Conservation (phyloP, 2,113 vertebrate species). For the Merops nubicus region DNA sequence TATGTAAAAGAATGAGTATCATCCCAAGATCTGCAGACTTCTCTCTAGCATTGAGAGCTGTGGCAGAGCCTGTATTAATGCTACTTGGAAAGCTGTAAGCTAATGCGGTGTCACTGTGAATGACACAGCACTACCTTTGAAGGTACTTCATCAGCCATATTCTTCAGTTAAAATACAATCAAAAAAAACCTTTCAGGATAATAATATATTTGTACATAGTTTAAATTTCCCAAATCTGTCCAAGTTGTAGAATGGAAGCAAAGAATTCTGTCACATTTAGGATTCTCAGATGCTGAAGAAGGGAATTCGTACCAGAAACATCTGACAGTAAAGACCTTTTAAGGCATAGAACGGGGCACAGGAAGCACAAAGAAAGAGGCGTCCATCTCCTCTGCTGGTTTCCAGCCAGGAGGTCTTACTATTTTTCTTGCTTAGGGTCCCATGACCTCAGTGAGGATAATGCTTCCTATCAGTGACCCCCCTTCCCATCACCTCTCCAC, state of each 20-base stretch:
- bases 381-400: constrained; percentile 52
- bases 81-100: constrained; percentile 72
- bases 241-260: constrained; percentile 54
- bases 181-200: not conserved
- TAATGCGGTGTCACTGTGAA: constrained; percentile 22
- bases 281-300: constrained; percentile 71
- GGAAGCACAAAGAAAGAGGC: constrained; percentile 61
- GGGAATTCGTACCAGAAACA: constrained; percentile 74
- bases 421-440: constrained; percentile 52
- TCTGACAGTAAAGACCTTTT: constrained; percentile 44
- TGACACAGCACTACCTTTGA: constrained; percentile 49
- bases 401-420: constrained; percentile 57
- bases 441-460: constrained; percentile 78
- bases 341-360: constrained; percentile 50
- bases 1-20: constrained; percentile 47
- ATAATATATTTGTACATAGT: constrained; percentile 59
- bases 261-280: constrained; percentile 62
- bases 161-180: constrained; percentile 54
- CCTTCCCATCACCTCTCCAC: constrained; percentile 93
- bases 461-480: constrained; percentile 84
- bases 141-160: constrained; percentile 46
- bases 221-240: constrained; percentile 63
- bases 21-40: constrained; percentile 71
- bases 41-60: constrained; percentile 69
- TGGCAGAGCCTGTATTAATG: constrained; percentile 74